phyloP scores from a whole-genome alignment of 2,888 invertebrate species.

The Leptura quadrifasciata region DNA sequence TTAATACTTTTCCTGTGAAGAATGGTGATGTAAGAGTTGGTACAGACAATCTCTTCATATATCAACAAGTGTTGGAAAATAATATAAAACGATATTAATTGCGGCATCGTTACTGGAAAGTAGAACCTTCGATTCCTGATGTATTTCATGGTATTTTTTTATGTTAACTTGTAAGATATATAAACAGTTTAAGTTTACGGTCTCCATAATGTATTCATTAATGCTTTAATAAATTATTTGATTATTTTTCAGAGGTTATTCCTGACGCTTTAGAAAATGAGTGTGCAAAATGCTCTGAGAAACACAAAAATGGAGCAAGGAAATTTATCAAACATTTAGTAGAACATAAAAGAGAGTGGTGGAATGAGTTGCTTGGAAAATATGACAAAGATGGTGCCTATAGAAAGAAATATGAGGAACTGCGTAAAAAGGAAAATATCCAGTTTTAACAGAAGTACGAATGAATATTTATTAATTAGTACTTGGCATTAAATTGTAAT shows the following conservation, averaged over 20 bases:
- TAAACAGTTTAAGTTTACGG: too few relatives aligned
- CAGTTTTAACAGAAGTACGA: not conserved
- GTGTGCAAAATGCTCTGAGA: constrained; percentile 80
- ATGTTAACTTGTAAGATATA: too few relatives aligned
- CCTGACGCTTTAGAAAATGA: constrained; percentile 82
- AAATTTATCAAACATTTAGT: constrained; percentile 80
- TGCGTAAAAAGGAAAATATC: not conserved
- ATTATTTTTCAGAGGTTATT: not conserved
- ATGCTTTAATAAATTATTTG: too few relatives aligned
- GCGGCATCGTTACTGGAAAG: too few relatives aligned
- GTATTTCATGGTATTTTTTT: too few relatives aligned
- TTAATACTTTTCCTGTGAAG: too few relatives aligned
- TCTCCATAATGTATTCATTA: too few relatives aligned
- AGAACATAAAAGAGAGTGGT: constrained; percentile 78
- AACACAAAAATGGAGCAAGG: constrained; percentile 78
- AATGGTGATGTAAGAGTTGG: too few relatives aligned
- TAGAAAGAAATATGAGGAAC: constrained; percentile 77
- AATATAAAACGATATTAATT: too few relatives aligned
- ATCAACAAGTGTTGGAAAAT: too few relatives aligned
- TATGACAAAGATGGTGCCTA: constrained; percentile 81
- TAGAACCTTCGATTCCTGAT: too few relatives aligned
- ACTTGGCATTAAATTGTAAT: not conserved
- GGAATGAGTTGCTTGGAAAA: constrained; percentile 79
- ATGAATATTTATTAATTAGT: not conserved
- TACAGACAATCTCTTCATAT: too few relatives aligned